These are phyloP conservation scores for Typhlichthys subterraneus DNA, from an alignment of 2,797 vertebrate species.

Conservation along the genomic window DNA sequence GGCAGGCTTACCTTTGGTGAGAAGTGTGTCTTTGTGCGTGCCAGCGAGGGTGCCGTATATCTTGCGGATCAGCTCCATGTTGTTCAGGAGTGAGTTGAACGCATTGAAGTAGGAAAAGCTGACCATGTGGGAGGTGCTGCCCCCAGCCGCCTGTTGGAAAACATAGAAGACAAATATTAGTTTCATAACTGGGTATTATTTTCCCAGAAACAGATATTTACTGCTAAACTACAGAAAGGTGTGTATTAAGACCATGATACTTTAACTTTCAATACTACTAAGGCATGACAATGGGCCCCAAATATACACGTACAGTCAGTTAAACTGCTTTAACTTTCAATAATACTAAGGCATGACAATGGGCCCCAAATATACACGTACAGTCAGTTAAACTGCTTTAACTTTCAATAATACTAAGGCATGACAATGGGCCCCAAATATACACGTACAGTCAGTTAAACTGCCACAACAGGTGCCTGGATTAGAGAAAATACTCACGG, in stretches of 20 bases:
- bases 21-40: slow-evolving; percentile 85
- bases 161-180: not conserved
- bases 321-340: too few species aligned
- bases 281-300: too few species aligned
- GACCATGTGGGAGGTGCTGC: slow-evolving; percentile 93
- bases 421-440: too few species aligned
- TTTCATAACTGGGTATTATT: too few species aligned
- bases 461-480: not conserved
- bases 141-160: slow-evolving; percentile 86
- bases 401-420: too few species aligned
- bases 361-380: too few species aligned
- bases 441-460: not conserved
- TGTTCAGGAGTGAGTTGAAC: slow-evolving; percentile 96
- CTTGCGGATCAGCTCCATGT: slow-evolving; percentile 97
- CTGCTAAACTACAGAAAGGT: not conserved
- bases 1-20: slow-evolving; percentile 89
- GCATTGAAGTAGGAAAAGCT: slow-evolving; percentile 99
- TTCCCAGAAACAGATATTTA: not conserved
- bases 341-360: too few species aligned
- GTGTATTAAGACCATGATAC: too few species aligned
- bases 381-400: too few species aligned
- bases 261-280: too few species aligned
- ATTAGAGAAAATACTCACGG: slow-evolving; percentile 80
- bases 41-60: slow-evolving; percentile 95
- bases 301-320: too few species aligned